These are phyloP conservation scores for Heterodera schachtii DNA, from an alignment of 1,140 invertebrate species.

Conservation along the genomic window DNA sequence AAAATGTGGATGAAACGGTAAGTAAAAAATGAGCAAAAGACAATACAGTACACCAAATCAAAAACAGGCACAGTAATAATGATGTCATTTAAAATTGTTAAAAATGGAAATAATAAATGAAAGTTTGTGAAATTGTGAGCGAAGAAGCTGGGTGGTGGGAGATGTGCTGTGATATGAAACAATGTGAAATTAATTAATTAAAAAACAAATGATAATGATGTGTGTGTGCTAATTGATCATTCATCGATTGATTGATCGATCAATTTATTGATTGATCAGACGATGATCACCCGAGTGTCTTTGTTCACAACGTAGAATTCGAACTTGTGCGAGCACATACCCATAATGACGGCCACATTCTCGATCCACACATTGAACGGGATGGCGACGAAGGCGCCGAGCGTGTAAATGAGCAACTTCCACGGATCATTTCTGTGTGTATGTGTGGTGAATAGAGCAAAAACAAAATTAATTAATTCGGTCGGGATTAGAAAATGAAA, in stretches of 20 bases:
- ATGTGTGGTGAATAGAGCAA: too few species aligned
- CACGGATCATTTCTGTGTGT: conserved; percentile 51
- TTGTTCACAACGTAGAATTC: conserved; percentile 59
- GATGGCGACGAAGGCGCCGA: conserved; percentile 60
- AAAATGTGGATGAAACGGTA: too few species aligned
- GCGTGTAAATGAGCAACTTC: conserved; percentile 53
- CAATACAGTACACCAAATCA: too few species aligned
- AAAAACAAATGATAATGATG: not conserved
- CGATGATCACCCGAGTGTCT: conserved; percentile 43
- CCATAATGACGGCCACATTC: conserved; percentile 63
- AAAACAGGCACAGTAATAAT: too few species aligned
- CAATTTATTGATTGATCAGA: conserved; percentile 28
- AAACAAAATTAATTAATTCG: too few species aligned
- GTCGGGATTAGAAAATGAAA: too few species aligned
- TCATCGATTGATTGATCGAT: not conserved
- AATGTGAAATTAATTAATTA: not conserved
- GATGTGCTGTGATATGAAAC: too few species aligned
- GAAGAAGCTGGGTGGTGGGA: too few species aligned
- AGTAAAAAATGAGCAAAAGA: too few species aligned
- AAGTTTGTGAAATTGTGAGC: too few species aligned
- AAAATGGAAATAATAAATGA: too few species aligned
- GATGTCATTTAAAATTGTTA: too few species aligned
- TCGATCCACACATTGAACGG: conserved; percentile 66
- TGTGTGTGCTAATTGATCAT: not conserved
- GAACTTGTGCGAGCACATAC: conserved; percentile 61